Evolutionary conservation across 2,797 vertebrate genomes (phyloP), one percentile per base, ranked within the genome.

Genomic region (Cyprinodon diabolis): DNA sequence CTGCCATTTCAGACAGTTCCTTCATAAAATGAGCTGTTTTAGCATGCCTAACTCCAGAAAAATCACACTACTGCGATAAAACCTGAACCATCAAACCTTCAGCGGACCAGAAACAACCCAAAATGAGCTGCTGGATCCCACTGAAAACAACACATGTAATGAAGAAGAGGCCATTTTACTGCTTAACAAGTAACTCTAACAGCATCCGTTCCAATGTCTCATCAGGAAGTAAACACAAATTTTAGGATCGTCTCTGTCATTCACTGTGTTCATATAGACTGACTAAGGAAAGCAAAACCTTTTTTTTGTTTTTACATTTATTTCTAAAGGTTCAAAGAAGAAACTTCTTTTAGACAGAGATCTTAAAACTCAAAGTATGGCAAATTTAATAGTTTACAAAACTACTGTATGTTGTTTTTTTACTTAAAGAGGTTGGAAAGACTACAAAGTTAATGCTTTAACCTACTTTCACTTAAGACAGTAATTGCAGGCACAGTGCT

Each of bases 391-490:
- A 66, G 40, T 66, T 52, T 25, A 25, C 0, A 67, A 56, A 76
- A 15, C 56, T 48, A 2, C 58, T 52, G 73, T 52, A 17, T 45
- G 21, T 68, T 4, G 71, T 68, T 49, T 57, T 62, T 51, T 4
- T 37, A 12, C 30, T 21, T 15, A 37, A 40, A 37, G 40, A 69
- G 48, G 72, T 69, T 75, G 30, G 77, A 82, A 43, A 12, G 76
- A 73, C 4, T 67, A 19, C 35, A 73, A 66, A 63, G 77, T 62
- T 57, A 73, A 77, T 67, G 56, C 60, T 85, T 86, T 85, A 86
- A 86, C 82, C 83, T 72, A 80, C 48, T 87, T 88, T 84, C 76
- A 80, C 68, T 78, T 72, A 83, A 84, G 62, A 83, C 66, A 84
- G 81, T 73, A 89, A 82, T 62, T 72, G 74, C 72, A 78, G 80